Evolutionary conservation across 1,140 invertebrate species (phyloP), one percentile per base, ranked within the genome.

Genomic region (Dendroctonus valens): DNA sequence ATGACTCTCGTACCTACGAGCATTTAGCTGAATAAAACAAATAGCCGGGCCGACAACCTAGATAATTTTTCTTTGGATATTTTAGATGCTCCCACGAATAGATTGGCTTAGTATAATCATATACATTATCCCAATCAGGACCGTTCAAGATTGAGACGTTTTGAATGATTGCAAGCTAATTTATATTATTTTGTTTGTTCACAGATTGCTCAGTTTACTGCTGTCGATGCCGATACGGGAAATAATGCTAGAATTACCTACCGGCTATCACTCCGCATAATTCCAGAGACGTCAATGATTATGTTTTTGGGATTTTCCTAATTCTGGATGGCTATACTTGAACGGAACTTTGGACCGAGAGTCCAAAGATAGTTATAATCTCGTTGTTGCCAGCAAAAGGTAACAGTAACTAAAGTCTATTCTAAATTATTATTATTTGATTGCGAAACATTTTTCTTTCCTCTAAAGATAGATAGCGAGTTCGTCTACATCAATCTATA

Each of bases 191-290:
- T 26, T 26, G 26, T 26, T 26, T 26, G 37, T 52, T 75, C 74
- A 40, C 83, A 92, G 90, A 86, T 92, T 66, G 78, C 94, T 39
- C 91, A 95, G 83, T 90, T 97, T 42, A 91, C 89, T 59, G 94
- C 94, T 0, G 86, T 90, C 39, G 94, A 97, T 81, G 82, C 87
- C 67, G 95, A 98, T 75, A 94, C 92, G 5, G 93, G 93, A 15
- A 97, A 97, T 81, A 97, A 97, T 79, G 94, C 93, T 4, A 83
- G 93, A 37, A 82, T 98, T 69, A 96, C 91, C 9, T 98, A 97
- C 78, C 86, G 86, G 48, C 82, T 12, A 72, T 85, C 59, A 63
- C 70, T 63, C 77, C 64, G 71, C 81, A 72, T 41, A 71, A 67
- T 49, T 70, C 72, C 0, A 67, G 58, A 50, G 51, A 64, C 74